Evolutionary conservation across 2,888 invertebrate genomes (phyloP).

Genomic region (Mechanitis mazaeus): DNA sequence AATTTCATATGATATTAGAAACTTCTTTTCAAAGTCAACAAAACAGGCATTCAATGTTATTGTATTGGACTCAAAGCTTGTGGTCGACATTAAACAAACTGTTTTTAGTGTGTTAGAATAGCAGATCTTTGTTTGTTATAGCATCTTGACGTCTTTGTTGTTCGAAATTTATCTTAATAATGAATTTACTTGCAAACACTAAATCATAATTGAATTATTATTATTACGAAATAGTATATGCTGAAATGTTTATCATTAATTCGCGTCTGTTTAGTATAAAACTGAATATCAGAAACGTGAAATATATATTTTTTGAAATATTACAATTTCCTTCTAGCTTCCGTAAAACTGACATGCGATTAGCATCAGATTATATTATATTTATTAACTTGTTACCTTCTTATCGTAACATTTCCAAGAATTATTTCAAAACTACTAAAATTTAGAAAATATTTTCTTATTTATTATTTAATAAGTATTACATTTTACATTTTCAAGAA

Average conservation of each 20-base stretch:
- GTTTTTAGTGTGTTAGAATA: constrained; percentile 1
- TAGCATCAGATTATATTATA: too few species aligned
- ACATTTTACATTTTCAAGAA: background rate
- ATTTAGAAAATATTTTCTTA: too few species aligned
- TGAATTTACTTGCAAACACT: too few species aligned
- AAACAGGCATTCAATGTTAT: constrained; percentile 26
- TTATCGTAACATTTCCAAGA: too few species aligned
- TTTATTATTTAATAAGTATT: background rate
- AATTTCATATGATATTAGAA: background rate
- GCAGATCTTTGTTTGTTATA: background rate
- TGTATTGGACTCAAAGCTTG: constrained; percentile 25
- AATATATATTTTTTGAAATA: constrained; percentile 21
- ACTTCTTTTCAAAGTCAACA: constrained; percentile 3
- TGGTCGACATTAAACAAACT: constrained; percentile 18
- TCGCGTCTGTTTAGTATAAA: too few species aligned
- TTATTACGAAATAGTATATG: too few species aligned
- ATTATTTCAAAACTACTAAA: too few species aligned
- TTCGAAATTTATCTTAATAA: too few species aligned
- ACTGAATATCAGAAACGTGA: constrained; percentile 10
- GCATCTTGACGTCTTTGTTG: too few species aligned
- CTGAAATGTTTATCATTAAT: too few species aligned
- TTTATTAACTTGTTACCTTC: too few species aligned
- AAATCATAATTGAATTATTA: too few species aligned
- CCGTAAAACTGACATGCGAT: background rate
- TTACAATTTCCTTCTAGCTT: constrained; percentile 14